Evolutionary conservation across 1,140 invertebrate genomes (phyloP).

Genomic region (Cydia strobilella): DNA sequence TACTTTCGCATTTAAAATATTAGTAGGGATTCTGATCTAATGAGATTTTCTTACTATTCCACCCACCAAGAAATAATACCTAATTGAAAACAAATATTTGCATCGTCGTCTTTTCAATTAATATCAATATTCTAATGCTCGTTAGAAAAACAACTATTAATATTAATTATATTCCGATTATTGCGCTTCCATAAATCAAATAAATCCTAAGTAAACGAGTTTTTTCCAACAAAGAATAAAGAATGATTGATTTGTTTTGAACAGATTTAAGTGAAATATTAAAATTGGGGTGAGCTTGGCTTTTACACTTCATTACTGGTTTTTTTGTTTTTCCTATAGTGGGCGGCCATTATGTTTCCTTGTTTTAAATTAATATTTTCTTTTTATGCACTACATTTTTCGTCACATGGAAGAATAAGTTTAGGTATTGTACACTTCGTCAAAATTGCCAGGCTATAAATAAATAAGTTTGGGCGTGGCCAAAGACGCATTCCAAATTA

Average conservation of each 20-base stretch:
- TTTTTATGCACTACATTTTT: too few species aligned
- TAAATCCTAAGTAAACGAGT: constrained; percentile 11
- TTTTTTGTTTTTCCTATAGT: not conserved
- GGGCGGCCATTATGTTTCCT: not conserved
- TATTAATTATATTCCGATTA: constrained; percentile 2
- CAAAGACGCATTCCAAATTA: too few species aligned
- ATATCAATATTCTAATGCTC: constrained; percentile 4
- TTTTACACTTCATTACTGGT: not conserved
- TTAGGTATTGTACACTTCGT: too few species aligned
- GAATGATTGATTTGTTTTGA: constrained; percentile 21
- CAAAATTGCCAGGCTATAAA: too few species aligned
- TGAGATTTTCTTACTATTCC: too few species aligned
- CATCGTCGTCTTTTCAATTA: not conserved
- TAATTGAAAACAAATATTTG: not conserved
- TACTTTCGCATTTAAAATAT: too few species aligned
- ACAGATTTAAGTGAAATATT: not conserved
- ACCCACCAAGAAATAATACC: not conserved
- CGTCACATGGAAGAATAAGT: not conserved
- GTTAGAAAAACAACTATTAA: constrained; percentile 4
- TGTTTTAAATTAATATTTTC: not conserved
- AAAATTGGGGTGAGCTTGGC: constrained; percentile 8
- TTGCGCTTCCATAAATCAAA: constrained; percentile 4
- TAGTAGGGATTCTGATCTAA: too few species aligned
- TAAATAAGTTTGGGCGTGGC: too few species aligned
- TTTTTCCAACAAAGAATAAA: not conserved